Evolutionary conservation across 2,113 vertebrate genomes (phyloP).

Genomic region (Aspidoscelis tigris): DNA sequence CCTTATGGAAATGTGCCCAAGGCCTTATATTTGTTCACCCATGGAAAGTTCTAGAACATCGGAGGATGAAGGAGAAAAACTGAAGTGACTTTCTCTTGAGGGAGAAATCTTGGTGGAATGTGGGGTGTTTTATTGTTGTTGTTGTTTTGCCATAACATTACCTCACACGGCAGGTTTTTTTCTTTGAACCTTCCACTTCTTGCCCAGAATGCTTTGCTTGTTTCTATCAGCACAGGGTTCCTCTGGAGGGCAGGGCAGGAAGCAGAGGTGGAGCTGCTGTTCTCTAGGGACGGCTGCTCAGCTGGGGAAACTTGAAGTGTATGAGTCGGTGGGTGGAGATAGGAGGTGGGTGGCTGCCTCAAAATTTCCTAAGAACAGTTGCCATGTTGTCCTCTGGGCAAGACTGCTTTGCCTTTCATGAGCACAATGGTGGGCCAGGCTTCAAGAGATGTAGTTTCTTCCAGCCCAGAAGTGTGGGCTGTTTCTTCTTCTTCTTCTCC

Average conservation of each 20-base stretch:
- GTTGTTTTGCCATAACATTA: too few relatives aligned
- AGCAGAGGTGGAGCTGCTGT: not conserved
- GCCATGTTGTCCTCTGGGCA: too few relatives aligned
- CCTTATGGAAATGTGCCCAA: too few relatives aligned
- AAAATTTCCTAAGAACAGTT: not conserved
- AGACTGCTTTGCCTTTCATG: not conserved
- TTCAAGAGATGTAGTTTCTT: not conserved
- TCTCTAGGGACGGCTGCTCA: not conserved
- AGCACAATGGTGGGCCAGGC: not conserved
- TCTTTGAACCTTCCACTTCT: not conserved
- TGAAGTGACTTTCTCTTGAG: too few relatives aligned
- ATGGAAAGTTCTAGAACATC: too few relatives aligned
- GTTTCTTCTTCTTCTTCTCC: too few relatives aligned
- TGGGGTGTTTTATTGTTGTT: too few relatives aligned
- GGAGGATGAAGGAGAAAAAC: too few relatives aligned
- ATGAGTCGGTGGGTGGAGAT: not conserved
- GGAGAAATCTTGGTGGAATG: too few relatives aligned
- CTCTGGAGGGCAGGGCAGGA: not conserved
- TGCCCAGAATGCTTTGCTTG: not conserved
- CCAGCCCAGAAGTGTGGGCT: not conserved
- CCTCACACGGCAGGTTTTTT: not conserved
- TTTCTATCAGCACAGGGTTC: not conserved
- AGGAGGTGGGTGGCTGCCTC: constrained; percentile 6
- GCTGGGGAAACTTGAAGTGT: not conserved
- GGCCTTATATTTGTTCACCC: too few relatives aligned